Evolutionary conservation across 2,113 vertebrate species (phyloP).

Genomic region (Podarcis raffonei): DNA sequence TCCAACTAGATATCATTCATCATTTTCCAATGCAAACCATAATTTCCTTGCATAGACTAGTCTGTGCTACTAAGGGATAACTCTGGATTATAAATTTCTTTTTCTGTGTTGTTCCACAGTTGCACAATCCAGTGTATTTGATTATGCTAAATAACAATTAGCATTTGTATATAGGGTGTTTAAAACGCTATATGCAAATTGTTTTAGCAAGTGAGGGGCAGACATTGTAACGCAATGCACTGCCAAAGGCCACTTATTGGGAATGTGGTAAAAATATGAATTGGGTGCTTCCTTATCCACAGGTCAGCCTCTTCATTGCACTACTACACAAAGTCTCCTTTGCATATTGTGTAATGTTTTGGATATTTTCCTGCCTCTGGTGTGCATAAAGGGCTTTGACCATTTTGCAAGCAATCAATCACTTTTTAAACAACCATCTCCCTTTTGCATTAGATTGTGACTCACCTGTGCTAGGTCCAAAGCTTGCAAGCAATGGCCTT

Average conservation of each 20-base stretch:
- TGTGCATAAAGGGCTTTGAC: neutral
- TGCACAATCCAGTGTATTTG: neutral
- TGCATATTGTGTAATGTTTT: neutral
- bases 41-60: neutral
- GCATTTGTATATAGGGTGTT: neutral
- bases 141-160: neutral
- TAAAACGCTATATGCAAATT: neutral
- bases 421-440: neutral
- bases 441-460: neutral
- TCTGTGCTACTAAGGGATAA: neutral
- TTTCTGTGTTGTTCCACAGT: neutral
- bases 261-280: neutral
- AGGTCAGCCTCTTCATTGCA: neutral
- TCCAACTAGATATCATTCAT: neutral
- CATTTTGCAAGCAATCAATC: neutral
- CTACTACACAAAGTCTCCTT: neutral
- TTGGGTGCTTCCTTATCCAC: neutral
- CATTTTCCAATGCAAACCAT: neutral
- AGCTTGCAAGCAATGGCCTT: neutral
- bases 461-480: neutral
- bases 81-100: neutral
- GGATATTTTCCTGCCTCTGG: neutral
- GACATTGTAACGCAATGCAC: neutral
- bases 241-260: neutral
- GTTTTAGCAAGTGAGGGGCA: neutral